These are phyloP conservation scores for Homalodisca vitripennis DNA, from an alignment of 1,140 invertebrate genomes.

Conservation along the genomic window DNA sequence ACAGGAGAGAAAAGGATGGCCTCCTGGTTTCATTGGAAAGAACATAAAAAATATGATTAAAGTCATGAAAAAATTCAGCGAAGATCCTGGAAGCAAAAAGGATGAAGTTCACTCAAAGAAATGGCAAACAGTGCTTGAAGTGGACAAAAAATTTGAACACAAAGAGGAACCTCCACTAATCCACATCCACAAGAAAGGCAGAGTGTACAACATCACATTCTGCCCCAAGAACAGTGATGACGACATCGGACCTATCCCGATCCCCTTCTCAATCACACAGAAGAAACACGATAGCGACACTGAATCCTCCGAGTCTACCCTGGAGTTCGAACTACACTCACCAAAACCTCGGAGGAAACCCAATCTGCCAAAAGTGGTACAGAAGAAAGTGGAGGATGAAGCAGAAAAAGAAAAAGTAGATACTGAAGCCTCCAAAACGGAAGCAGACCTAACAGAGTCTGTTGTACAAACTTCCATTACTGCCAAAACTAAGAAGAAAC, in stretches of 20 bases:
- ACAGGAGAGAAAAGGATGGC: conserved; percentile 18
- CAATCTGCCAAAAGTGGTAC: neutral
- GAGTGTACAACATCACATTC: conserved; percentile 15
- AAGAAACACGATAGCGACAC: neutral
- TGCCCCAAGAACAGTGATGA: conserved; percentile 8
- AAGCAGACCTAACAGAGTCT: neutral
- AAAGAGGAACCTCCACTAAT: conserved; percentile 9
- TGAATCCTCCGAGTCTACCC: neutral
- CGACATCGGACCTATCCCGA: conserved; percentile 1
- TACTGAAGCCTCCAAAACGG: neutral
- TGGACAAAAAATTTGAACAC: neutral
- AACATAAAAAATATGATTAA: conserved; percentile 18
- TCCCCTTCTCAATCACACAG: conserved; percentile 9
- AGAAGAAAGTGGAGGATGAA: neutral
- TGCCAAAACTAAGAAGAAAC: conserved; percentile 1
- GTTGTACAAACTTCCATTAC: neutral
- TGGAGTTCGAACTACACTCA: conserved; percentile 14
- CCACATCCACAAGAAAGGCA: conserved; percentile 8
- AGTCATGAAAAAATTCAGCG: neutral
- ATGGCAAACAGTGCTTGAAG: neutral
- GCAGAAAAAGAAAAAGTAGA: neutral
- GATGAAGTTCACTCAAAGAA: neutral
- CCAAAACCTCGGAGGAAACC: neutral
- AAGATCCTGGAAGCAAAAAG: neutral
- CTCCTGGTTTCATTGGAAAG: conserved; percentile 9